These are phyloP conservation scores for Erethizon dorsatum DNA, from an alignment of 2,797 vertebrate species.

Conservation along the genomic window DNA sequence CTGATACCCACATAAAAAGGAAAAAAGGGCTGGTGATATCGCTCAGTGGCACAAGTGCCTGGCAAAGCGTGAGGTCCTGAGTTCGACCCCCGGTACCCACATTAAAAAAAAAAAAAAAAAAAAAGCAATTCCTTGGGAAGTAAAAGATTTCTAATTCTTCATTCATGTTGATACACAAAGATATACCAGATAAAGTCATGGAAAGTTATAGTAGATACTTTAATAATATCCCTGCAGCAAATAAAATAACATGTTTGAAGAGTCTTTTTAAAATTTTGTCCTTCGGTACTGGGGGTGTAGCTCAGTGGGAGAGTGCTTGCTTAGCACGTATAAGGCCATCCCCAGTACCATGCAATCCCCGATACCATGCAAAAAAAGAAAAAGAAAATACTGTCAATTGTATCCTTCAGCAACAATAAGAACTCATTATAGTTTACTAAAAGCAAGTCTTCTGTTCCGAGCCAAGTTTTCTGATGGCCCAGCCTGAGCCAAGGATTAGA, in stretches of 20 bases:
- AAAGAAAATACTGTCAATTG: background rate
- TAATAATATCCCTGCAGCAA: background rate
- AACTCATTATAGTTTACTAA: background rate
- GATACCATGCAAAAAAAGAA: background rate
- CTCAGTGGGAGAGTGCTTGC: background rate
- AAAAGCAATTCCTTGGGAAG: constrained; percentile 14
- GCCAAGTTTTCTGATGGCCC: background rate
- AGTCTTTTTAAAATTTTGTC: background rate
- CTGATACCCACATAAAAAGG: no score
- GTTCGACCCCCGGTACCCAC: no score
- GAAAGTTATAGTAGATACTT: background rate
- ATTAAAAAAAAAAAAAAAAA: background rate
- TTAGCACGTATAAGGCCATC: background rate
- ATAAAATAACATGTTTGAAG: constrained; percentile 9
- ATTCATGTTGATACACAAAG: background rate
- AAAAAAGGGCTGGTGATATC: no score
- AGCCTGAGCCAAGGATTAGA: background rate
- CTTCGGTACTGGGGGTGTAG: background rate
- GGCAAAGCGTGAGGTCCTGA: no score
- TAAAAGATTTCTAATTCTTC: constrained; percentile 7
- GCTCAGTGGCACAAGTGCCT: no score
- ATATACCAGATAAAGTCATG: background rate
- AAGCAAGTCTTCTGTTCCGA: constrained; percentile 12
- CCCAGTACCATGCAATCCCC: background rate
- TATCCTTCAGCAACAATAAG: background rate